Percentiles rank a stretch among this genome's conserved stretches.
Evolutionary conservation across 2,797 vertebrate species (phyloP).

Genomic region (Pangasius larnaudii): DNA sequence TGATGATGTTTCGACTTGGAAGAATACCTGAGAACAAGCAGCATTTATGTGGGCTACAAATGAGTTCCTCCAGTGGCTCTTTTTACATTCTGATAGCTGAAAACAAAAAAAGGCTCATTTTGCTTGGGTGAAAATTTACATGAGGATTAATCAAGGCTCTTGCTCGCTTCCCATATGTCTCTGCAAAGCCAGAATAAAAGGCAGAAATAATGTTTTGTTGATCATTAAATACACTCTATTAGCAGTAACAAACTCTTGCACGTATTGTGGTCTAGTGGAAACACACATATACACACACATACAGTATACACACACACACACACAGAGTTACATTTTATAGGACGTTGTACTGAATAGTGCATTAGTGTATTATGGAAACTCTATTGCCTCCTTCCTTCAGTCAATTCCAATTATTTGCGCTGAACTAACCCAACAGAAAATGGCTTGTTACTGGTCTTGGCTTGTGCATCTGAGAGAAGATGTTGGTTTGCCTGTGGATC

Average conservation of each 20-base stretch:
- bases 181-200: background rate
- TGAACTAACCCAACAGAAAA: conserved; percentile 36
- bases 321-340: conserved; percentile 7
- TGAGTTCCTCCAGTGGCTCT: background rate
- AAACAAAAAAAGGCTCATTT: conserved; percentile 28
- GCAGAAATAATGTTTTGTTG: background rate
- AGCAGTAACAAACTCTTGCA: background rate
- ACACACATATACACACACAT: background rate
- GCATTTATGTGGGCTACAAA: background rate
- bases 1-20: background rate
- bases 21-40: background rate
- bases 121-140: conserved; percentile 55
- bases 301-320: background rate
- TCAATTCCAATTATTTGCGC: conserved; percentile 24
- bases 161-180: background rate
- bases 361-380: conserved; percentile 13
- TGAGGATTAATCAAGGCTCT: conserved; percentile 61
- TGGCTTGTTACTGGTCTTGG: conserved; percentile 54
- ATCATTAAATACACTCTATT: background rate
- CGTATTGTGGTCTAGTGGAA: background rate
- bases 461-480: conserved; percentile 60
- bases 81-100: background rate
- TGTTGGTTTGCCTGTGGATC: conserved; percentile 54
- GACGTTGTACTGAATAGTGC: conserved; percentile 4
- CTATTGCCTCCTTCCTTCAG: conserved; percentile 12